Evolutionary conservation across 2,888 invertebrate species (phyloP), one percentile per base, ranked within the genome.

Genomic region (Tachina lurida): DNA sequence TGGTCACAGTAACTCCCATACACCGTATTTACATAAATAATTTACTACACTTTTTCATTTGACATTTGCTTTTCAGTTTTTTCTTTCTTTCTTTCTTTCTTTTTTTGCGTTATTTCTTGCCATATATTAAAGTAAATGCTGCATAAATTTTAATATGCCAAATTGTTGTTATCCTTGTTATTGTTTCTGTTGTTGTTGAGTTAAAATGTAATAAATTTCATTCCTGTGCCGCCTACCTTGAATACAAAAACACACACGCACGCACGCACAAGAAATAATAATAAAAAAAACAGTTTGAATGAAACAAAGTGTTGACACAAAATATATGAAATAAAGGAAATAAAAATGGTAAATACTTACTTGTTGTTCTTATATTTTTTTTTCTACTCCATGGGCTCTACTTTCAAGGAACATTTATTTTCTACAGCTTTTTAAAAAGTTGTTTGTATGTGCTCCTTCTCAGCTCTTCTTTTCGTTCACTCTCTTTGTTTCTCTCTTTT

Each of bases 71-170:
- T 47, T 31, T 45, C n/a, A 4, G 7, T 17, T 60, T 15, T n/a
- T 43, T 31, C 41, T 8, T 22, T 43, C 10, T 19, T 31, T 31
- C 31, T n/a, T 43, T 31, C 41, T 12, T 22, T 43, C 10, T 19
- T 31, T 31, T 22, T 62, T 31, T 31, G 31, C 1, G 5, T 31
- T 7, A 31, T 31, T 45, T 71, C 22, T 31, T 49, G 15, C 17
- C 17, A 19, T 45, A 19, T 13, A 54, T 54, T 71, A 63, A 63
- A 54, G 12, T 60, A 60, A 70, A 52, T 78, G 49, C 43, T 70
- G 71, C 54, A 71, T 71, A 71, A 63, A 79, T 54, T 78, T 63
- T 54, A 71, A 79, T 63, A 79, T 63, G 31, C 9, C 45, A 54
- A 63, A 79, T 45, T 54, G 43, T 71, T 71, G 31, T 62, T 62